These are phyloP conservation scores for Watsonalla binaria DNA, from an alignment of 2,888 invertebrate species.

Conservation along the genomic window DNA sequence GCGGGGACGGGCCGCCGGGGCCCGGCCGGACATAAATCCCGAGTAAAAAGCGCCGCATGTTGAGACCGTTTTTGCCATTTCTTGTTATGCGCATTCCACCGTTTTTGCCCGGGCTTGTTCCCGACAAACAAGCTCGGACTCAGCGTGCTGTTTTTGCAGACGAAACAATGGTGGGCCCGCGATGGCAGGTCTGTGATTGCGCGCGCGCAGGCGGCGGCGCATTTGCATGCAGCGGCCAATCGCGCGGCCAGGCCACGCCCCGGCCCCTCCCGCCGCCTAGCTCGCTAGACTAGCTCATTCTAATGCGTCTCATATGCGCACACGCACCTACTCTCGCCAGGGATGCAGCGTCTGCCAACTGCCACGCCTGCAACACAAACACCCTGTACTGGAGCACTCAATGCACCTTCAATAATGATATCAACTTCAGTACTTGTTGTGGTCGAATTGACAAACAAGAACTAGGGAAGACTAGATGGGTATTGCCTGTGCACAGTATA, in stretches of 20 bases:
- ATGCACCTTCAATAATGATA: no score
- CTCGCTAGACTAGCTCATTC: not conserved
- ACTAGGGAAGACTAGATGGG: no score
- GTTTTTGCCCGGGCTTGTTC: conserved; percentile 50
- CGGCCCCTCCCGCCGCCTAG: conserved; percentile 16
- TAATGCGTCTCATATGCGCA: no score
- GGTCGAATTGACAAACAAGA: no score
- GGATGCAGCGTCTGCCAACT: no score
- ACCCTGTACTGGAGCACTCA: no score
- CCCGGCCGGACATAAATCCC: conserved; percentile 48
- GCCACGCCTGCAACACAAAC: no score
- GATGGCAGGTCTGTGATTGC: conserved; percentile 44
- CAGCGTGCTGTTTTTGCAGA: conserved; percentile 37
- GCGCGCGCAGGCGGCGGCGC: conserved; percentile 51
- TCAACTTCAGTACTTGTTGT: no score
- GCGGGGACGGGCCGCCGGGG: conserved; percentile 17
- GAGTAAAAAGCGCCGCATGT: conserved; percentile 56
- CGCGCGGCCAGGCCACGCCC: conserved; percentile 41
- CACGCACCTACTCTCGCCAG: no score
- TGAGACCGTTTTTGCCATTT: conserved; percentile 58
- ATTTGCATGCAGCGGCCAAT: conserved; percentile 70
- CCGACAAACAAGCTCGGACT: conserved; percentile 1
- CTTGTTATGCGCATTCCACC: conserved; percentile 65
- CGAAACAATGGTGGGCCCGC: conserved; percentile 50
- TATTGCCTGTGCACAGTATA: no score